phyloP scores from a whole-genome alignment of 2,113 vertebrate genomes.

The Ellobius talpinus region DNA sequence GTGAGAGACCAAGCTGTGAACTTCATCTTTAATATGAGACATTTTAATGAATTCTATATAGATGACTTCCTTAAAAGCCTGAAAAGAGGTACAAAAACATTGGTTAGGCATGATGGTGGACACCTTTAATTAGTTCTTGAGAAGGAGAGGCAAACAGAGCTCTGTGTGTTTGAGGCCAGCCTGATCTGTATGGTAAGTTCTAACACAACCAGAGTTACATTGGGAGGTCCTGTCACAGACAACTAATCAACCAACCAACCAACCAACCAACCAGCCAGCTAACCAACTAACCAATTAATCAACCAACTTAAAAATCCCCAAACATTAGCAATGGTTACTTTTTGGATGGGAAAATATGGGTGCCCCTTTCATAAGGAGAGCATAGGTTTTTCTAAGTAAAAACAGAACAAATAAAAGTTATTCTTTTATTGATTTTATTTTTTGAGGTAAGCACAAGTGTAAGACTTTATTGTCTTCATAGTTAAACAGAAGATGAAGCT shows the following conservation, averaged over 20 bases:
- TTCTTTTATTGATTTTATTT: not conserved
- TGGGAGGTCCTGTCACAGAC: not conserved
- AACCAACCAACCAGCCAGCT: not conserved
- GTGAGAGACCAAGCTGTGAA: not conserved
- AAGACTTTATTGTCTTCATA: not conserved
- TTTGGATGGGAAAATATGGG: not conserved
- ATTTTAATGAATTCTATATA: constrained; percentile 46
- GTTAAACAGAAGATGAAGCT: constrained; percentile 22
- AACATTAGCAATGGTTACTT: constrained; percentile 2
- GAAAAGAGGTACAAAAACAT: not conserved
- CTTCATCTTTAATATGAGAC: not conserved
- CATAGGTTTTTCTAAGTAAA: constrained; percentile 26
- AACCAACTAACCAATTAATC: not conserved
- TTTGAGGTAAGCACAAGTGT: not conserved
- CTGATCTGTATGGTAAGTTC: not conserved
- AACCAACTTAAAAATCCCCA: not conserved
- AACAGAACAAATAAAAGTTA: not conserved
- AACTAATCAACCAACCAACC: not conserved
- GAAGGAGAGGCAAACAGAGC: not conserved
- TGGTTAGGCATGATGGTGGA: not conserved
- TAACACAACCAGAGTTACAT: not conserved
- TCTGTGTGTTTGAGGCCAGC: not conserved
- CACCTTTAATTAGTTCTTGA: not conserved
- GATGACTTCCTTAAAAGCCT: constrained; percentile 3
- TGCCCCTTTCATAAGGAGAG: not conserved